Conservation (phyloP, 2,797 vertebrate species). For the Pipistrellus nathusii region DNA sequence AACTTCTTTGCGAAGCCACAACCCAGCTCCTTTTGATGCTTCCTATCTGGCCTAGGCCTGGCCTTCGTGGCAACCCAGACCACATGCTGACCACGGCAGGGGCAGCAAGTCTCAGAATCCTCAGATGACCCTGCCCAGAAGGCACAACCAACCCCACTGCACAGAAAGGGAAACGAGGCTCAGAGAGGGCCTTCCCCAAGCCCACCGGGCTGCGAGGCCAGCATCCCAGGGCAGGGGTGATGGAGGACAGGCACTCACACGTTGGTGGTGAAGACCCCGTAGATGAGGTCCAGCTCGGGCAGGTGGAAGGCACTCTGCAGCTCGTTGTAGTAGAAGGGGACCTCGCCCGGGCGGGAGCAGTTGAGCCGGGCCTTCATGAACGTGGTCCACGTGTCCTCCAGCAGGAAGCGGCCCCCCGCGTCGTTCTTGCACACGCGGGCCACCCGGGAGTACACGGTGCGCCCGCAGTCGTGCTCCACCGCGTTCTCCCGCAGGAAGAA, state of each 20-base stretch:
- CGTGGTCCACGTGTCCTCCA: slow-evolving; percentile 99
- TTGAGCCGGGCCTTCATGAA: slow-evolving; percentile 99
- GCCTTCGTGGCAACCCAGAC: neutral
- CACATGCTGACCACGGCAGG: neutral
- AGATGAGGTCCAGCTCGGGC: slow-evolving; percentile 97
- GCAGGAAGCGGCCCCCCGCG: slow-evolving; percentile 95
- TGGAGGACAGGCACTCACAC: slow-evolving; percentile 91
- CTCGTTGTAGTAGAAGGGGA: slow-evolving; percentile 98
- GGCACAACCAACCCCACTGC: neutral
- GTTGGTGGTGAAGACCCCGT: slow-evolving; percentile 98
- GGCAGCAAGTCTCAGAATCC: neutral
- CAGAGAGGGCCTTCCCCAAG: neutral
- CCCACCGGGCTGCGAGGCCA: neutral
- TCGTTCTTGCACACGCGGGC: slow-evolving; percentile 98
- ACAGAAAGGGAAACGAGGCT: neutral
- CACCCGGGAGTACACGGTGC: slow-evolving; percentile 96
- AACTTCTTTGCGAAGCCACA: neutral
- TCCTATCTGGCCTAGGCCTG: neutral
- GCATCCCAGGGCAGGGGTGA: neutral
- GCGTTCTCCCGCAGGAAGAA: slow-evolving; percentile 98
- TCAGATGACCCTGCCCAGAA: neutral
- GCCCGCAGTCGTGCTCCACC: slow-evolving; percentile 97
- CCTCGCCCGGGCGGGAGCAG: slow-evolving; percentile 97
- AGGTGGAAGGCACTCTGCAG: slow-evolving; percentile 99
- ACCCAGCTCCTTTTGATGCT: neutral